phyloP scores from a whole-genome alignment of 2,113 vertebrate species.

The Pedionomus torquatus region DNA sequence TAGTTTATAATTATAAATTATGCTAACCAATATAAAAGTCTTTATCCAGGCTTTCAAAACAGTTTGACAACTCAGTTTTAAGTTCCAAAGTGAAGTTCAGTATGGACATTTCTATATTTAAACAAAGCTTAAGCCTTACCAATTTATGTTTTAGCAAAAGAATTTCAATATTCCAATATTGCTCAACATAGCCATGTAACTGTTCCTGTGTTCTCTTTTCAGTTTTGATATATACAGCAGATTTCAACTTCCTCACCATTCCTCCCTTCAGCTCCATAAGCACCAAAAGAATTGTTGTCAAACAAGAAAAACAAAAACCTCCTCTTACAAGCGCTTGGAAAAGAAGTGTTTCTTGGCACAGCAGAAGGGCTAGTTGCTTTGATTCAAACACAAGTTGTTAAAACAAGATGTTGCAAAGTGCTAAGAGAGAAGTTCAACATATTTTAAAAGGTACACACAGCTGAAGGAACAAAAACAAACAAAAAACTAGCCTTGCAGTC shows the following conservation, averaged over 20 bases:
- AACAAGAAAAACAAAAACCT: constrained; percentile 3
- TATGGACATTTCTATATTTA: background rate
- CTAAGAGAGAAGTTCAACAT: background rate
- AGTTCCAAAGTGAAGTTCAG: background rate
- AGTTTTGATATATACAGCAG: background rate
- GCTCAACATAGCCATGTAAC: background rate
- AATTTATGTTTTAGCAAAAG: background rate
- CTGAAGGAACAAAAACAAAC: background rate
- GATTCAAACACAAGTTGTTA: constrained; percentile 3
- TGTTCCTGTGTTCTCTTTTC: background rate
- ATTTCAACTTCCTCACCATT: background rate
- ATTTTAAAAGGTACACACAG: background rate
- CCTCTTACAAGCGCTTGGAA: background rate
- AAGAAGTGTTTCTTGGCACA: constrained; percentile 39
- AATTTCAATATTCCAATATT: background rate
- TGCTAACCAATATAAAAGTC: background rate
- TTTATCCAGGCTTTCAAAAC: background rate
- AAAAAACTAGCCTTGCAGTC: background rate
- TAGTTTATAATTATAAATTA: no score
- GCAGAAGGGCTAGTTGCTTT: background rate
- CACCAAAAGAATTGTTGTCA: background rate
- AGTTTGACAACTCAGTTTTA: background rate
- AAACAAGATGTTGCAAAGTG: constrained; percentile 11
- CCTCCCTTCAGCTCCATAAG: background rate
- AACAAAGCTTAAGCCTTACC: background rate